Evolutionary conservation across 2,113 vertebrate species (phyloP), one percentile per base, ranked within the genome.

Genomic region (Crotophaga sulcirostris): DNA sequence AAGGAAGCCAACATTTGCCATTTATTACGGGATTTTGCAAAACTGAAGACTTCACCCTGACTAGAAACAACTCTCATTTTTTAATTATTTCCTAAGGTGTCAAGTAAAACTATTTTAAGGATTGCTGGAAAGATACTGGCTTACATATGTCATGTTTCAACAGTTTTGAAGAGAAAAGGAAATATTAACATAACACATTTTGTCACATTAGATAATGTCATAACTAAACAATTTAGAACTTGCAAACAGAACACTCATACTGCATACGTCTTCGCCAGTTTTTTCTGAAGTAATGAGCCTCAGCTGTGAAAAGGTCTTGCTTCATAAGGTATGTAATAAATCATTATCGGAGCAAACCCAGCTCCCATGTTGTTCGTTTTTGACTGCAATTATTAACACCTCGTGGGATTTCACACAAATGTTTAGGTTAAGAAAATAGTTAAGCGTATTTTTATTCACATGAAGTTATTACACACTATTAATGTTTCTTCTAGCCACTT

Each of bases 171-270:
- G 84, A 86, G 77, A 97, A 96, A 96, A 97, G 68, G 85, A 98
- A 98, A 97, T 95, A 97, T 83, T 94, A 95, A 94, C 84, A 74
- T 92, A 97, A 96, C 76, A 95, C 89, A 96, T 97, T 97, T 97
- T 97, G 96, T 97, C 97, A 97, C 92, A 96, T 97, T 93, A 97
- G 94, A 96, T 97, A 97, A 90, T 98, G 93, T 97, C 96, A 97
- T 97, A 97, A 95, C 93, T 94, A 97, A 98, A 98, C 97, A 97
- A 98, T 85, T 95, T 87, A 95, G 94, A 96, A 77, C 89, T 96
- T 98, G 94, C 94, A 97, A 97, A 97, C 90, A 95, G 95, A 97
- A 93, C 87, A 90, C 63, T 97, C 95, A 83, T 70, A 96, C 69
- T 95, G 86, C 82, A 86, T 86, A 96, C 94, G 83, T 94, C 91